Evolutionary conservation across 2,888 invertebrate species (phyloP), one percentile per base, ranked within the genome.

Genomic region (Pollenia griseotomentosa): DNA sequence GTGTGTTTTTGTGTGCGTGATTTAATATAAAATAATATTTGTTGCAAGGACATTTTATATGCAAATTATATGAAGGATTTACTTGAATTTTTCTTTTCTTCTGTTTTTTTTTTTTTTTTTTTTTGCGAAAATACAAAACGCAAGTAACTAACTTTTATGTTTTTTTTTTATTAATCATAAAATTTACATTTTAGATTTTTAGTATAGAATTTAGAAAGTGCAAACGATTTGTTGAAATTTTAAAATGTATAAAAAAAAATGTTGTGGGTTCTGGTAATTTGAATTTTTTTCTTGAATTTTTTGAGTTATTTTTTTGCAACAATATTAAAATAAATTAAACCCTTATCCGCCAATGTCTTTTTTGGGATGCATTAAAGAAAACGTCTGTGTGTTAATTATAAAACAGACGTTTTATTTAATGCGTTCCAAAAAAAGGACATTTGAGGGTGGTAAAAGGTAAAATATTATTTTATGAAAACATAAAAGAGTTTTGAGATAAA

Each of bases 31-130:
- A 79, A 74, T 68, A 53, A 63, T 86, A 82, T 77, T 78, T 73
- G 66, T 74, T 79, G 70, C 79, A 79, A 86, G 79, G 74, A 79
- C 70, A 83, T 79, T 83, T 79, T 70, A 57, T 51, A 79, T 83
- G 74, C 51, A 79, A 86, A 79, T 79, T 61, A 74, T 73, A 61
- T 55, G 33, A 59, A 73, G 59, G 66, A 82, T 85, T 82, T 85
- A 12, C 40, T 66, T 42, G 51, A 74, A n/a, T 46, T 53, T 40
- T 55, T 51, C 16, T 14, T 70, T 70, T 48, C 5, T 33, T 33
- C 33, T 33, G 5, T 33, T 23, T 46, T 44, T n/a, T 59, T 42
- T 68, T 10, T 40, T n/a, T n/a, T 16, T 57, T 42, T 57, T 48
- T 48, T 66, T 42, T 23, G n/a, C 5, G 19, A 19, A n/a, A 70